A percentile compares a stretch with the other conserved stretches of the same genome.
Conservation (phyloP, 2,888 invertebrate species). For the Aporophyla lueneburgensis region DNA sequence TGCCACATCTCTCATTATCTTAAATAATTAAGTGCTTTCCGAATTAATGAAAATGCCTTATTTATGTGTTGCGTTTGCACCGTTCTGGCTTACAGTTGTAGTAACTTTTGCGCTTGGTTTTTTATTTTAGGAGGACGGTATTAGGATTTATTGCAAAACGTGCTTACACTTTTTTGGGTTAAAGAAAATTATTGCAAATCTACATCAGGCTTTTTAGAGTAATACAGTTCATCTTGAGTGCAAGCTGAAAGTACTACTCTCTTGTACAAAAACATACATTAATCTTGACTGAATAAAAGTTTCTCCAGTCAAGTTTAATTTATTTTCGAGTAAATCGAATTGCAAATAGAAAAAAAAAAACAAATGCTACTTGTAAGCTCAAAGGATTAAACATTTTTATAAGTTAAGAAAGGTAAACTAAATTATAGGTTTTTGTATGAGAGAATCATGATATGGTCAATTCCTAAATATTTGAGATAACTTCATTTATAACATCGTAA, state of each 20-base stretch:
- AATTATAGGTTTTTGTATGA: neutral
- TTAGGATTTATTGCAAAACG: slow-evolving; percentile 5
- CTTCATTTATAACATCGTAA: slow-evolving; percentile 2
- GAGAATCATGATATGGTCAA: neutral
- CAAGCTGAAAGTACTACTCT: neutral
- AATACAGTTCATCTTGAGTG: neutral
- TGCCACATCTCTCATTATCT: slow-evolving; percentile 56
- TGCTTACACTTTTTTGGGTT: neutral
- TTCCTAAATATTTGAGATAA: neutral
- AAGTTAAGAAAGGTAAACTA: neutral
- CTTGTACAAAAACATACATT: no score
- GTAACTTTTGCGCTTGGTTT: slow-evolving; percentile 3
- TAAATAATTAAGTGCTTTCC: slow-evolving; percentile 63
- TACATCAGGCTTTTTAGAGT: neutral
- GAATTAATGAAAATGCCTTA: slow-evolving; percentile 54
- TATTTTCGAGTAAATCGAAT: no score
- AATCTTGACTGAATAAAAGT: no score
- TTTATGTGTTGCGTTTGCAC: slow-evolving; percentile 41
- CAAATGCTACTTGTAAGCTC: neutral
- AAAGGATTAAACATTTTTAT: neutral
- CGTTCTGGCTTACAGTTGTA: neutral
- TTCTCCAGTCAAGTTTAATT: neutral
- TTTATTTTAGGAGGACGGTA: slow-evolving; percentile 14
- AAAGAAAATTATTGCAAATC: neutral
- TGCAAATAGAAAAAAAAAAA: no score